Conservation (phyloP, 2,113 vertebrate genomes). For the Lynx canadensis region DNA sequence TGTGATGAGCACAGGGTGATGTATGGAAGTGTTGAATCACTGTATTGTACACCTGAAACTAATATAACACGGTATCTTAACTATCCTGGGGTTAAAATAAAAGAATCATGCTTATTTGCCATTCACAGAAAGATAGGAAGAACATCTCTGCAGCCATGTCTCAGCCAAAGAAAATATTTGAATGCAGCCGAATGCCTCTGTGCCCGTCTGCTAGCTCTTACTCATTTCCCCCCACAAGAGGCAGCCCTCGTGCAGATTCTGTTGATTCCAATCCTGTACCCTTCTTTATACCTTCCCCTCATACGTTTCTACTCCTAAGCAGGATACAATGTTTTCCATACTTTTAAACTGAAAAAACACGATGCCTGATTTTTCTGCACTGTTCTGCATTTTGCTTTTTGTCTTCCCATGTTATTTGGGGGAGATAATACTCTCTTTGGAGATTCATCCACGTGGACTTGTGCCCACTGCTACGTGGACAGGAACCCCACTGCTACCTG, state of each 20-base stretch:
- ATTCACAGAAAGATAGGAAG: not conserved
- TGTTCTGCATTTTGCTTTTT: not conserved
- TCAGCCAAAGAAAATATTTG: not conserved
- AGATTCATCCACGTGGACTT: accelerated
- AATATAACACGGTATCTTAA: not conserved
- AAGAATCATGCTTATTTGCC: not conserved
- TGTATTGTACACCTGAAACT: not conserved
- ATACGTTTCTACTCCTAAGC: not conserved
- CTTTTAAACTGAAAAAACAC: not conserved
- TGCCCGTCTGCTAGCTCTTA: accelerated
- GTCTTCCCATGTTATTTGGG: not conserved
- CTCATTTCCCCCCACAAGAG: not conserved
- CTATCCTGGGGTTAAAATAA: not conserved
- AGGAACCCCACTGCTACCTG: not conserved
- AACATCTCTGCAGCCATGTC: not conserved
- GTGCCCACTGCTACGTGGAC: not conserved
- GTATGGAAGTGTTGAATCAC: not conserved
- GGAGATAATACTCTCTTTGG: not conserved
- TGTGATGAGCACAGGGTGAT: not conserved
- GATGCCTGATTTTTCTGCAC: not conserved
- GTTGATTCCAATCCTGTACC: not conserved
- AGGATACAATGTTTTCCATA: not conserved
- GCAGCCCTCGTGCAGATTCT: not conserved
- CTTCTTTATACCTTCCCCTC: not conserved
- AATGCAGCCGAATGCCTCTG: accelerated